A percentile compares a stretch with the other conserved stretches of the same genome.
These are phyloP conservation scores for Thalassarche chlororhynchos DNA, from an alignment of 2,113 vertebrate species.

Conservation along the genomic window DNA sequence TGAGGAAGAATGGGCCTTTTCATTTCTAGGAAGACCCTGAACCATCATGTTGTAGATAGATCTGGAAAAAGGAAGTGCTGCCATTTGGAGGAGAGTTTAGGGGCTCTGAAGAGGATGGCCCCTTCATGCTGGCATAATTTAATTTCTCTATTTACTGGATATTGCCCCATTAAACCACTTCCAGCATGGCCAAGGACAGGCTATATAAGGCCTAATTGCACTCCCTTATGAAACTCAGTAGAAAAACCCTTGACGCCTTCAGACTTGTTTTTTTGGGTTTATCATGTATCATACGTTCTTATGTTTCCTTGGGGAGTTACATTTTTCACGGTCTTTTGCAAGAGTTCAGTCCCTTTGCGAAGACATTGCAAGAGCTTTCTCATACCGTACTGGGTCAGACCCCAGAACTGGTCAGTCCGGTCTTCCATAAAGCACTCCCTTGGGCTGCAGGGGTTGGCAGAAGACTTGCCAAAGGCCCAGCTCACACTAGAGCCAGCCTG, in stretches of 20 bases:
- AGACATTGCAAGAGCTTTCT: background rate
- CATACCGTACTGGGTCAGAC: background rate
- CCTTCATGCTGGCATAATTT: background rate
- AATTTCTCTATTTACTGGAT: background rate
- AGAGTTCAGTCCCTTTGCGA: background rate
- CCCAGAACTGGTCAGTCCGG: background rate
- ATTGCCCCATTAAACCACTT: background rate
- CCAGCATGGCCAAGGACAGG: background rate
- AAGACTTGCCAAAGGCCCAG: background rate
- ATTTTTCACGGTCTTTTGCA: background rate
- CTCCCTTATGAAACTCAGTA: background rate
- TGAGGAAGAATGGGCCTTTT: slow-evolving; percentile 1
- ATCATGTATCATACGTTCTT: background rate
- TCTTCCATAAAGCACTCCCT: background rate
- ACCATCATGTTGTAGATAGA: background rate
- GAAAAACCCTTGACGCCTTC: background rate
- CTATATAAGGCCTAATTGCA: background rate
- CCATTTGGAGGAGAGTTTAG: background rate
- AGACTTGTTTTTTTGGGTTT: background rate
- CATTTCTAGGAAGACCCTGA: slow-evolving; percentile 8
- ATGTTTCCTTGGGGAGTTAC: background rate
- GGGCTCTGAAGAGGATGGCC: background rate
- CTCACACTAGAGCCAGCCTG: background rate
- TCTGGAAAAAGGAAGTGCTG: background rate
- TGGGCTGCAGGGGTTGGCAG: background rate